Percentiles rank a stretch among this genome's conserved stretches.
These are phyloP conservation scores for Stegana nigrithorax DNA, from an alignment of 2,888 invertebrate genomes.

Conservation along the genomic window DNA sequence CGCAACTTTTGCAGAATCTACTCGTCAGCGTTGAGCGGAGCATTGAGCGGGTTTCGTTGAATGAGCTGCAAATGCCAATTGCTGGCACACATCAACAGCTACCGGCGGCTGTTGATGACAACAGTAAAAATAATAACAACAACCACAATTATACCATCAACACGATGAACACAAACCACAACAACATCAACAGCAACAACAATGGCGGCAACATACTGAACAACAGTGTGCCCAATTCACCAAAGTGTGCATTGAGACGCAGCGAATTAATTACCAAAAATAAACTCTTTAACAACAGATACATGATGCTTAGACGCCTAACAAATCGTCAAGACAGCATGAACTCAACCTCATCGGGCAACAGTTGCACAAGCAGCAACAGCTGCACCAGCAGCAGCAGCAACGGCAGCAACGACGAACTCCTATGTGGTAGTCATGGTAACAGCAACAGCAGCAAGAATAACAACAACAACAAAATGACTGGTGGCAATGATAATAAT, in stretches of 20 bases:
- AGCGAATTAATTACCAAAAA: slow-evolving; percentile 69
- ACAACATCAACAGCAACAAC: slow-evolving; percentile 44
- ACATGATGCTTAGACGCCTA: slow-evolving; percentile 65
- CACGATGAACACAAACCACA: slow-evolving; percentile 43
- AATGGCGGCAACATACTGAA: slow-evolving; percentile 58
- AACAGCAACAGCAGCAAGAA: slow-evolving; percentile 28
- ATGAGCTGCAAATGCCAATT: slow-evolving; percentile 75
- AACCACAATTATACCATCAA: slow-evolving; percentile 55
- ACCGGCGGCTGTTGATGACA: slow-evolving; percentile 1
- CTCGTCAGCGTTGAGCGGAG: slow-evolving; percentile 78
- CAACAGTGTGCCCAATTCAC: slow-evolving; percentile 43
- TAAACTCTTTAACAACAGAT: slow-evolving; percentile 68
- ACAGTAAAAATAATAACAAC: slow-evolving; percentile 38
- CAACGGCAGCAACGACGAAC: slow-evolving; percentile 59
- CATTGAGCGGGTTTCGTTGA: slow-evolving; percentile 76
- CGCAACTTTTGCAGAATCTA: slow-evolving; percentile 75
- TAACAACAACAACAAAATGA: slow-evolving; percentile 34
- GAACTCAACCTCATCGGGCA: slow-evolving; percentile 64
- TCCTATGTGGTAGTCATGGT: slow-evolving; percentile 30
- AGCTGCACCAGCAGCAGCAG: slow-evolving; percentile 61
- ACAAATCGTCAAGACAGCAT: slow-evolving; percentile 67
- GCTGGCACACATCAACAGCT: slow-evolving; percentile 60
- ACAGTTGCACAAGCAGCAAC: slow-evolving; percentile 62
- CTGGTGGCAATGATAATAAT: slow-evolving; percentile 23
- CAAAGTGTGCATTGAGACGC: slow-evolving; percentile 68